Percentiles rank a stretch among this genome's conserved stretches.
Evolutionary conservation across 2,113 vertebrate species (phyloP).

Genomic region (Caranx melampygus): DNA sequence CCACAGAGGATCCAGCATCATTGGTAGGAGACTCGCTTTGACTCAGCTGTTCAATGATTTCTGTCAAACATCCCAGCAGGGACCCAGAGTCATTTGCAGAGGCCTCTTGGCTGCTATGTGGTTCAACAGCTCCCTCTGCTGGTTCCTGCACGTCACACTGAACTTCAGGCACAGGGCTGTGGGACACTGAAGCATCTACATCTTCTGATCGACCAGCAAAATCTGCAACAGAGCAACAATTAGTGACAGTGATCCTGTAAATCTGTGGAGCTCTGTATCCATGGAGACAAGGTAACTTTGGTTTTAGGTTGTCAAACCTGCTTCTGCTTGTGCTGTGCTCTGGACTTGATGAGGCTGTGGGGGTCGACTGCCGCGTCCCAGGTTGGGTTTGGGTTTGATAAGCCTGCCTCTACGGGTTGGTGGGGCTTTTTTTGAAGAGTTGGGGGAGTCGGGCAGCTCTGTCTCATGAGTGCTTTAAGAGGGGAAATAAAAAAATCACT

Average conservation of each 20-base stretch:
- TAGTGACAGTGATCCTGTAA: neutral
- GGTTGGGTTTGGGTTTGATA: conserved; percentile 75
- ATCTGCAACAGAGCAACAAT: conserved; percentile 11
- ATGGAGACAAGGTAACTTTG: neutral
- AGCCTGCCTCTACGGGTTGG: conserved; percentile 56
- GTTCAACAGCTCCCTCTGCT: conserved; percentile 29
- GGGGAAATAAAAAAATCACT: neutral
- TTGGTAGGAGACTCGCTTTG: neutral
- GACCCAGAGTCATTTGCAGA: neutral
- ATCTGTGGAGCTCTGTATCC: neutral
- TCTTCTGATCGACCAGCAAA: neutral
- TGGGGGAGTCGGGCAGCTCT: neutral
- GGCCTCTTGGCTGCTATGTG: neutral
- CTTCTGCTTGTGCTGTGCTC: neutral
- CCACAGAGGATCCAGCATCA: conserved; percentile 2
- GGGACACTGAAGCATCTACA: neutral
- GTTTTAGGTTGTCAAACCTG: conserved; percentile 43
- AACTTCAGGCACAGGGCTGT: neutral
- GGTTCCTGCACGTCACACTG: neutral
- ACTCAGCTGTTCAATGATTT: neutral
- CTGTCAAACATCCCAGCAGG: neutral
- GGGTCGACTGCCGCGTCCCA: conserved; percentile 28
- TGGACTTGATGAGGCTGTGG: conserved; percentile 12
- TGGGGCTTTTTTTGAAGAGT: conserved; percentile 27
- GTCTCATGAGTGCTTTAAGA: conserved; percentile 33